Percentiles rank a stretch among this genome's conserved stretches.
Conservation (phyloP, 2,888 invertebrate species). For the Eupithecia dodoneata region DNA sequence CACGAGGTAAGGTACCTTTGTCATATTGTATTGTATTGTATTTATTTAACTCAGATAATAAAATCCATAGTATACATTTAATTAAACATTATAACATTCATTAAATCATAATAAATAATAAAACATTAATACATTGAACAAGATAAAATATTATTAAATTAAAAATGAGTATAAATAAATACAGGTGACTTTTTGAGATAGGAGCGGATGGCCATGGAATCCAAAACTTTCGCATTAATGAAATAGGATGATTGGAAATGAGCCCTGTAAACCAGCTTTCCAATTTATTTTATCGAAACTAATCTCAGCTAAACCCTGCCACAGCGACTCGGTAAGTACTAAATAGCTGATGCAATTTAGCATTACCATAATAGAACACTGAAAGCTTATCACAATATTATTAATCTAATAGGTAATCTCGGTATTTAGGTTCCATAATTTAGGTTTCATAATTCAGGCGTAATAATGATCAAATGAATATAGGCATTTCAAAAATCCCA, state of each 20-base stretch:
- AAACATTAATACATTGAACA: too few species aligned
- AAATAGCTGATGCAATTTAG: constrained; percentile 18
- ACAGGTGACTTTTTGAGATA: too few species aligned
- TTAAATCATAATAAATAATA: too few species aligned
- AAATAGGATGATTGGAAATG: constrained; percentile 15
- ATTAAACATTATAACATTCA: too few species aligned
- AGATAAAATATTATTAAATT: too few species aligned
- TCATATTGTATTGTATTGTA: too few species aligned
- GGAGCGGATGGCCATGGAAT: too few species aligned
- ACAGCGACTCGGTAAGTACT: constrained; percentile 14
- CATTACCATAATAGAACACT: constrained; percentile 19
- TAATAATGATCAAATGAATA: background rate
- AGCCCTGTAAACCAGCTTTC: constrained; percentile 15
- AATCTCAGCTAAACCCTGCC: constrained; percentile 12
- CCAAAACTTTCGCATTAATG: too few species aligned
- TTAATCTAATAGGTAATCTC: background rate
- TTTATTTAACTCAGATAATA: too few species aligned
- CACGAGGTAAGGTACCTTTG: constrained; percentile 89
- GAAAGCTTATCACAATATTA: background rate
- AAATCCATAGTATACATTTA: too few species aligned
- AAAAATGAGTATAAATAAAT: too few species aligned
- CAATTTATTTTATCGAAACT: constrained; percentile 21
- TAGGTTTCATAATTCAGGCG: background rate
- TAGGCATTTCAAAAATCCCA: background rate
- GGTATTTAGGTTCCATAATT: background rate